Base-by-base conservation (phyloP, 2,113 vertebrate genomes). In the Glareola pratincola region DNA sequence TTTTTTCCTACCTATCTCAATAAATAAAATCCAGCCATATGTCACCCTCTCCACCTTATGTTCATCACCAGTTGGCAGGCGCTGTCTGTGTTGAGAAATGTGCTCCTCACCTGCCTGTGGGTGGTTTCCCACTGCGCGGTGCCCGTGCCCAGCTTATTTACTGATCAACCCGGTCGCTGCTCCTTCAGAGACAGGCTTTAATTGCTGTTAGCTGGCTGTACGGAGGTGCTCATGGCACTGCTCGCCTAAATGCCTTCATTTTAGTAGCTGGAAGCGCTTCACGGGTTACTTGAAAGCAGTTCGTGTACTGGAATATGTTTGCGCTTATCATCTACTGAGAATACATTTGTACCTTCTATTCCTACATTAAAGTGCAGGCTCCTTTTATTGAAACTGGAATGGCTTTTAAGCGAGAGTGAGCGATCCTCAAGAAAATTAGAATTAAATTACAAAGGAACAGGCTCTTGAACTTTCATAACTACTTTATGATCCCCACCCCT, bases 41-140 rank as follows among this genome's bases (percentile, higher is more conserved):
- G 93, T 72, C 85, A 15, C 69, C 51, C 27, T 81, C 51, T 60
- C 39, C 75, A 50, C 93, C 85, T 67, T 45, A 14, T 90, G 93
- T 62, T 77, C 81, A 36, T 30, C 39, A 5, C 19, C 85, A 14
- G 56, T 43, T 84, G 79, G 54, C 93, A 71, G 84, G 79, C n/a
- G 1, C 50, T 71, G 79, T 45, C 75, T 3, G 26, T 11, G 39
- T 6, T 17, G n/a, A 14, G 45, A 14, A 10, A 20, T 6, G 2
- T 37, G 57, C 69, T 72, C 63, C 75, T 89, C 47, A 59, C 90
- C 80, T 82, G 79, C 75, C 30, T 0, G 62, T 13, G 79, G 59
- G 54, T 20, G 88, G 14, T 68, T 41, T 19, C 2, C n/a, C n/a
- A 1, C 37, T 17, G 37, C 71, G 41, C 30, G 1, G 29, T 12